These are phyloP conservation scores for Orthonyx spaldingii DNA, from an alignment of 2,113 vertebrate species.

Conservation along the genomic window DNA sequence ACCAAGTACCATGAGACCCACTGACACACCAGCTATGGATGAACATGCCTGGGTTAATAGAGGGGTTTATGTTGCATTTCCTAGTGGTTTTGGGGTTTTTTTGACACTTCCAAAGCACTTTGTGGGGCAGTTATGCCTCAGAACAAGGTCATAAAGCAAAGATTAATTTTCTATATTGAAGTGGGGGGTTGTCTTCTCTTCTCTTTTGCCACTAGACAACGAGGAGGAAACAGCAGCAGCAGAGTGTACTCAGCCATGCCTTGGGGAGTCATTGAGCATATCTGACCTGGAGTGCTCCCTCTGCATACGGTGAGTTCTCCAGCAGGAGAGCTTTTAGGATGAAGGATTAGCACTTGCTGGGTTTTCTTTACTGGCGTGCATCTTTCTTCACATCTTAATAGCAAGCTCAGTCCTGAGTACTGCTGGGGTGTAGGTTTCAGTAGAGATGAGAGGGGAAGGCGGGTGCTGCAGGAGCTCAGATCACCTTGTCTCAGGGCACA, in stretches of 20 bases:
- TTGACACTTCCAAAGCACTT: background rate
- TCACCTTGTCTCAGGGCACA: fast-evolving
- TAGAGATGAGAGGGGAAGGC: background rate
- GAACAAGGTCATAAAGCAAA: background rate
- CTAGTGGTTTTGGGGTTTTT: background rate
- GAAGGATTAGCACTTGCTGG: background rate
- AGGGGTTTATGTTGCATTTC: background rate
- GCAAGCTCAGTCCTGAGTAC: background rate
- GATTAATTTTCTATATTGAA: background rate
- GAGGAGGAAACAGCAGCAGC: background rate
- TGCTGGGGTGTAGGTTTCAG: background rate
- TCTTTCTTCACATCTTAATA: background rate
- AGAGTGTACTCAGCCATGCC: background rate
- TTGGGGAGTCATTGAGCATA: conserved; percentile 65
- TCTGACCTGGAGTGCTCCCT: conserved; percentile 89
- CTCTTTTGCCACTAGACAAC: background rate
- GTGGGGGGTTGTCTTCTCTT: background rate
- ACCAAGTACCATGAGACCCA: background rate
- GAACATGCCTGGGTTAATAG: background rate
- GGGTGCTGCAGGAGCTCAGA: background rate
- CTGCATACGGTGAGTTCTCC: conserved; percentile 81
- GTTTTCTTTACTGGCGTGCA: background rate
- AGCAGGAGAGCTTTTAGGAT: background rate
- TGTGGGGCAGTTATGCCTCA: background rate
- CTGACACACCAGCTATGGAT: background rate